Conservation (phyloP, 2,113 vertebrate genomes). For the Perca flavescens region DNA sequence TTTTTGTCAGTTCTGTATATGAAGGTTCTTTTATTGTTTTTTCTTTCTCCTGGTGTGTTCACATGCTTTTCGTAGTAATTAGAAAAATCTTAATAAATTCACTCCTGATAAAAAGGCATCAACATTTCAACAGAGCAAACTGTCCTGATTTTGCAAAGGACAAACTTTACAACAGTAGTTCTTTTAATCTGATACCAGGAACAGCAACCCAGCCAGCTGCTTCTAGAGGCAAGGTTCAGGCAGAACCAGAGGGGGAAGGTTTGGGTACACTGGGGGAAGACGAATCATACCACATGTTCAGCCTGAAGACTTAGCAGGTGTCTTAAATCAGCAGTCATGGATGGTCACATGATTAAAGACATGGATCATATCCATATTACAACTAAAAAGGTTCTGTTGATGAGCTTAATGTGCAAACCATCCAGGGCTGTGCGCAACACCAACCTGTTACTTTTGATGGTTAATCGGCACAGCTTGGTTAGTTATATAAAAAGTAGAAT, state of each 20-base stretch:
- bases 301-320: constrained; percentile 35
- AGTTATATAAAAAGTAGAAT: not conserved
- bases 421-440: not conserved
- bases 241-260: constrained; percentile 18
- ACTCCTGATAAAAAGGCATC: not conserved
- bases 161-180: constrained; percentile 8
- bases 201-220: constrained; percentile 19
- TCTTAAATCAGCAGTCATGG: constrained; percentile 26
- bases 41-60: not conserved
- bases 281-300: constrained; percentile 18
- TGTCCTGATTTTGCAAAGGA: constrained; percentile 9
- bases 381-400: not conserved
- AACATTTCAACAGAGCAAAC: not conserved
- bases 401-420: not conserved
- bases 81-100: not conserved
- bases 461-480: not conserved
- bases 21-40: too few relatives aligned
- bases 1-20: not conserved
- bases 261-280: constrained; percentile 1
- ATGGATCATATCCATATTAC: not conserved
- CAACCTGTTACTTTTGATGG: not conserved
- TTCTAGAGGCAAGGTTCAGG: constrained; percentile 21
- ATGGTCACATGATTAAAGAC: constrained; percentile 2
- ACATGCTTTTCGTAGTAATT: not conserved
- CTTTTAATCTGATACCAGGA: constrained; percentile 21